Conservation (phyloP, 2,113 vertebrate genomes). For the Egretta garzetta region DNA sequence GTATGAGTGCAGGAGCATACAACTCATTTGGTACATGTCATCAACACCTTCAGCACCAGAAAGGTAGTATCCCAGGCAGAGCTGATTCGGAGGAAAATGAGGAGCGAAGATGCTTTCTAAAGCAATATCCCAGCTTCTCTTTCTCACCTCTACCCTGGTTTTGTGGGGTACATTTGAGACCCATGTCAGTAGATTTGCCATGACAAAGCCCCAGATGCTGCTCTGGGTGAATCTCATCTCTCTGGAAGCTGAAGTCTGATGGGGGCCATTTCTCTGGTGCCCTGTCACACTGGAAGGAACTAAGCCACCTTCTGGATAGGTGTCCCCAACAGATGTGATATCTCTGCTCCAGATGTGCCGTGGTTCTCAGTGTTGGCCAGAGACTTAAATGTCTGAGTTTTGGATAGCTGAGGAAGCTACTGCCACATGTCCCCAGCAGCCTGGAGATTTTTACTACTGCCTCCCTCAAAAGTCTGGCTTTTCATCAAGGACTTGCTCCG, state of each 20-base stretch:
- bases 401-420: not conserved
- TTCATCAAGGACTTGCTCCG: not conserved
- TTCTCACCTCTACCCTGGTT: not conserved
- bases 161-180: not conserved
- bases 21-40: not conserved
- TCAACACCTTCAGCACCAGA: not conserved
- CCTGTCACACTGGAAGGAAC: not conserved
- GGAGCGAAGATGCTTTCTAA: not conserved
- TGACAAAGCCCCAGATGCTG: not conserved
- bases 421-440: not conserved
- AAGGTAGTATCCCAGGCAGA: not conserved
- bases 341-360: not conserved
- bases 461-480: not conserved
- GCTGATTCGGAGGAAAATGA: not conserved
- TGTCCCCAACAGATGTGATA: not conserved
- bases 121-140: not conserved
- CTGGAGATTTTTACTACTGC: not conserved
- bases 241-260: not conserved
- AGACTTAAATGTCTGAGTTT: not conserved
- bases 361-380: not conserved
- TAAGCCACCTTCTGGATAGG: not conserved
- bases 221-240: not conserved
- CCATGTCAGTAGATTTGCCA: not conserved
- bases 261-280: rapidly evolving
- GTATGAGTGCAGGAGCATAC: not conserved